Conservation (phyloP, 2,113 vertebrate genomes). For the Lonchura striata region DNA sequence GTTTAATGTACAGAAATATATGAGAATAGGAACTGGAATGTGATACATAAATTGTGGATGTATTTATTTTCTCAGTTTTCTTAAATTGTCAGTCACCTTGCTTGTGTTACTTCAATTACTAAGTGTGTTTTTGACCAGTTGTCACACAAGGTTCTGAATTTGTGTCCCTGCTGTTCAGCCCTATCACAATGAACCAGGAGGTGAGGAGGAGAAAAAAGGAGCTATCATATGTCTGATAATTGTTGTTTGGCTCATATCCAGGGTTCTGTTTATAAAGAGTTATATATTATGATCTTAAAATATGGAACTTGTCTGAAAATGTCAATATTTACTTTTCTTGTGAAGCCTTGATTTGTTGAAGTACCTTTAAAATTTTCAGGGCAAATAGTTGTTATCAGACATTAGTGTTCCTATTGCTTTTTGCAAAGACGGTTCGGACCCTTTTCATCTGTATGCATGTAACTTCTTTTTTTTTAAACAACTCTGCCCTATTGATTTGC, state of each 20-base stretch:
- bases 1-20: not conserved
- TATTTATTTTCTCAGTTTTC: not conserved
- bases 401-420: not conserved
- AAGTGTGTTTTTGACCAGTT: not conserved
- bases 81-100: not conserved
- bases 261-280: not conserved
- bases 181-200: not conserved
- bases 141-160: not conserved
- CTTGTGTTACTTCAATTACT: not conserved
- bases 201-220: not conserved
- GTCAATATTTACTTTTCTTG: not conserved
- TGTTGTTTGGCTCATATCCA: not conserved
- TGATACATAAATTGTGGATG: not conserved
- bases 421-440: not conserved
- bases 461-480: not conserved
- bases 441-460: not conserved
- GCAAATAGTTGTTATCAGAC: not conserved
- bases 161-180: not conserved
- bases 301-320: not conserved
- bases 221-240: not conserved
- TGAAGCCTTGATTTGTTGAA: not conserved
- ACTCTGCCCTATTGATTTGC: not conserved
- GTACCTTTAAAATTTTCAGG: not conserved
- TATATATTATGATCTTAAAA: not conserved
- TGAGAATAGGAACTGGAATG: not conserved